phyloP scores from a whole-genome alignment of 2,797 vertebrate species.

The Diglossa cyanea region DNA sequence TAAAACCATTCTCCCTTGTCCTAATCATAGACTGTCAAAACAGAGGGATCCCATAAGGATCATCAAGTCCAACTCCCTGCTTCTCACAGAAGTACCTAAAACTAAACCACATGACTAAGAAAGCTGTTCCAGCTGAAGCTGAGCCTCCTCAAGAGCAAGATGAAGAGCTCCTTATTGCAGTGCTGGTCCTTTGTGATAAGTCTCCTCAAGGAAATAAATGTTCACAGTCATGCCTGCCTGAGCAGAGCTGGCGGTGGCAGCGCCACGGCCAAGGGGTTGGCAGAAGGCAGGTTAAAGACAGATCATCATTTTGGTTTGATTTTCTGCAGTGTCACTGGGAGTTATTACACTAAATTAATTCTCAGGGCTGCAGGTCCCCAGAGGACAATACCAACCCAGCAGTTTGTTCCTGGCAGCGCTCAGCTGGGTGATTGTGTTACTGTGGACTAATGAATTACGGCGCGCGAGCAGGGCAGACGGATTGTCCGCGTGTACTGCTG shows the following conservation, averaged over 20 bases:
- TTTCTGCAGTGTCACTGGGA: background rate
- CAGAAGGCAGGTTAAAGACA: background rate
- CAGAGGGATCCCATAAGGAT: background rate
- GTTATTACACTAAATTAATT: conserved; percentile 4
- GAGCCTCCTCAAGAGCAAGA: rapidly evolving
- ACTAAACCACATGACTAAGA: background rate
- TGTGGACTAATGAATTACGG: background rate
- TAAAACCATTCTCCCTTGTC: background rate
- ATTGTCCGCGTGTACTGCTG: rapidly evolving
- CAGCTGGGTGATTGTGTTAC: conserved; percentile 13
- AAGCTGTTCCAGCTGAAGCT: background rate
- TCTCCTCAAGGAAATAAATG: background rate
- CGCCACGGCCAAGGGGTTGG: background rate
- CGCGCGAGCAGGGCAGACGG: rapidly evolving
- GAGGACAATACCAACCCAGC: background rate
- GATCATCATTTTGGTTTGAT: background rate
- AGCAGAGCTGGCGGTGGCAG: rapidly evolving
- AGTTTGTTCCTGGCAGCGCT: conserved; percentile 7
- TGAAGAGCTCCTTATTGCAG: background rate
- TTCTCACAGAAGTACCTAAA: background rate
- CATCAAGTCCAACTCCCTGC: background rate
- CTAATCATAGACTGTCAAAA: background rate
- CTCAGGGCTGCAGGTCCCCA: background rate
- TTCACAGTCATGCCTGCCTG: rapidly evolving
- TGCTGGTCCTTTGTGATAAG: rapidly evolving